Conservation (phyloP, 1,140 invertebrate genomes). For the Aphaenogaster floridana region DNA sequence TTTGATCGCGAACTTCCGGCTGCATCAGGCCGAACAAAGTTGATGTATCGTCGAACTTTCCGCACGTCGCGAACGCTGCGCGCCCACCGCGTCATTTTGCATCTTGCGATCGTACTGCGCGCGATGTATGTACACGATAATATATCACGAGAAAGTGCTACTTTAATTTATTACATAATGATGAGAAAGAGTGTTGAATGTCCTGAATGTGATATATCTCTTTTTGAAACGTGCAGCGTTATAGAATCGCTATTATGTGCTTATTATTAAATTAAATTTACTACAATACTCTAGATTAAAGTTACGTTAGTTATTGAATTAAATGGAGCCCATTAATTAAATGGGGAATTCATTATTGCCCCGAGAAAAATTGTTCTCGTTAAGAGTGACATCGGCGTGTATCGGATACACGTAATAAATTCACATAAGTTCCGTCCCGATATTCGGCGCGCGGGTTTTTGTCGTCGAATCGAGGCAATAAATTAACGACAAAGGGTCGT, state of each 20-base stretch:
- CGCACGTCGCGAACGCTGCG: not conserved
- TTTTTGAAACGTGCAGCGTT: not conserved
- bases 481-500: conserved; percentile 18
- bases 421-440: not conserved
- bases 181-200: not conserved
- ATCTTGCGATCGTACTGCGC: not conserved
- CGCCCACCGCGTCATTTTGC: not conserved
- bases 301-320: not conserved
- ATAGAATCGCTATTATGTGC: not conserved
- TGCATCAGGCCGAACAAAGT: conserved; percentile 31
- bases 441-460: not conserved
- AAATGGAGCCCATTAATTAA: not conserved
- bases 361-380: not conserved
- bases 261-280: not conserved
- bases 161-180: conserved; percentile 39
- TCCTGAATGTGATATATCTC: not conserved
- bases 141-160: not conserved
- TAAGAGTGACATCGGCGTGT: not conserved
- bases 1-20: conserved; percentile 52
- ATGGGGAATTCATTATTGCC: not conserved
- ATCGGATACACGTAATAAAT: not conserved
- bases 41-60: conserved; percentile 48
- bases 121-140: not conserved
- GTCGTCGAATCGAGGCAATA: conserved; percentile 24
- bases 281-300: not conserved